phyloP scores from a whole-genome alignment of 2,797 vertebrate genomes.

The Rhynchotus rufescens region DNA sequence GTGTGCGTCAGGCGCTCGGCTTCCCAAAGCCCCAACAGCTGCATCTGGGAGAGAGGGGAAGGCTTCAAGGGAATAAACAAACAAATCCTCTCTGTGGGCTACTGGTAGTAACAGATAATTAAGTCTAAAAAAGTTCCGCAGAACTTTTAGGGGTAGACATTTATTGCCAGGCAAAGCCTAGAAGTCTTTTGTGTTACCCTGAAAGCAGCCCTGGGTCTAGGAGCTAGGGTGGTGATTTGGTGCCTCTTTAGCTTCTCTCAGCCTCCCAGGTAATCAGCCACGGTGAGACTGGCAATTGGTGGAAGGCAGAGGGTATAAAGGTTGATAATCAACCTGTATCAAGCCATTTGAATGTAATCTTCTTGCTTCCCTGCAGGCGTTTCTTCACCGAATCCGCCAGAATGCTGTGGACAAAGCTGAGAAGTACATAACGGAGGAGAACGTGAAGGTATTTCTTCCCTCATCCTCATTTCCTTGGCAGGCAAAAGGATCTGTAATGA shows the following conservation, averaged over 20 bases:
- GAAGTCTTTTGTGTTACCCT: neutral
- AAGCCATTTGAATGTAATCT: neutral
- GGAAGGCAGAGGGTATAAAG: neutral
- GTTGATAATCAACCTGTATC: neutral
- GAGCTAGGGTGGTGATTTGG: neutral
- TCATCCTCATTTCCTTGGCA: neutral
- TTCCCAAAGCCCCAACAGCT: neutral
- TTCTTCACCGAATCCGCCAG: constrained; percentile 93
- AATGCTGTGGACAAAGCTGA: constrained; percentile 88
- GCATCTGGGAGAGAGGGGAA: neutral
- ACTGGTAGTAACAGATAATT: neutral
- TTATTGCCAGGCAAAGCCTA: neutral
- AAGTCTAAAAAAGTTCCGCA: neutral
- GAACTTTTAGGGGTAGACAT: neutral
- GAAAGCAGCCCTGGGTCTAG: neutral
- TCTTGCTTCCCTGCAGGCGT: constrained; percentile 83
- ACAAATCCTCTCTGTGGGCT: neutral
- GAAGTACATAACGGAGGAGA: constrained; percentile 94
- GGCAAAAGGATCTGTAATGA: neutral
- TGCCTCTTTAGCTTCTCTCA: neutral
- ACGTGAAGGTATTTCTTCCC: constrained; percentile 88
- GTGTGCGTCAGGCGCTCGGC: neutral
- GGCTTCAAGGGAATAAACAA: neutral
- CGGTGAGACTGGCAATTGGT: neutral
- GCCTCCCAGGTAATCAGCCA: neutral